Evolutionary conservation across 1,140 invertebrate species (phyloP), one percentile per base, ranked within the genome.

Genomic region (Drosophila insularis): DNA sequence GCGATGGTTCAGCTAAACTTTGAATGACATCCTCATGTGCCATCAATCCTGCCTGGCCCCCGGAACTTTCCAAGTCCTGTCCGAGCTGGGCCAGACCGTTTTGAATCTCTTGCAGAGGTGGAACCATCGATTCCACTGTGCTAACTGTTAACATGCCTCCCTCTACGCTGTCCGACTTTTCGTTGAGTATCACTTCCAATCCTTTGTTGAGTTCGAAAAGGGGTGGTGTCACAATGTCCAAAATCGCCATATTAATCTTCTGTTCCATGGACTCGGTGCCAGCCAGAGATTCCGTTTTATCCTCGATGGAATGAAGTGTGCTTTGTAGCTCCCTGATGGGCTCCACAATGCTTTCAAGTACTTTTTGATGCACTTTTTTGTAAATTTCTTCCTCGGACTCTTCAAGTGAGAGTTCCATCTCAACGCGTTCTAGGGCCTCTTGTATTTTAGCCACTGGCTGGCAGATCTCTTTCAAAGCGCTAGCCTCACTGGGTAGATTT

Each of bases 21-120:
- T 63, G 27, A 14, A 31, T 31, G 1, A 13, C 31, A 2, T 75
- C 64, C n/a, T 68, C 64, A 5, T 58, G 14, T 1, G 56, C 60
- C 27, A 6, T 58, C 4, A 70, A 40, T 3, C 68, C 21, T 7
- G 81, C 58, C 63, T 89, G 74, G 14, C 82, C 82, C 11, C 17
- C 43, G 17, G 17, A 4, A 50, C 89, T 77, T 81, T 92, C 72
- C 19, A 90, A 64, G 64, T 90, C 82, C 73, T 92, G 80, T 13
- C 90, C 84, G 71, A 92, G 78, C 23, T 92, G 91, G 0, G 91
- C 90, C 7, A 93, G 66, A 5, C 91, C 92, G 66, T 91, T 92
- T 23, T 93, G 91, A n/a, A 94, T 92, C 80, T 93, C 93, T 68
- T 93, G 92, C 5, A 93, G 70, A 0, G 93, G 93, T 5, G 90